phyloP scores from a whole-genome alignment of 2,888 invertebrate species.

The Xanthia icteritia region DNA sequence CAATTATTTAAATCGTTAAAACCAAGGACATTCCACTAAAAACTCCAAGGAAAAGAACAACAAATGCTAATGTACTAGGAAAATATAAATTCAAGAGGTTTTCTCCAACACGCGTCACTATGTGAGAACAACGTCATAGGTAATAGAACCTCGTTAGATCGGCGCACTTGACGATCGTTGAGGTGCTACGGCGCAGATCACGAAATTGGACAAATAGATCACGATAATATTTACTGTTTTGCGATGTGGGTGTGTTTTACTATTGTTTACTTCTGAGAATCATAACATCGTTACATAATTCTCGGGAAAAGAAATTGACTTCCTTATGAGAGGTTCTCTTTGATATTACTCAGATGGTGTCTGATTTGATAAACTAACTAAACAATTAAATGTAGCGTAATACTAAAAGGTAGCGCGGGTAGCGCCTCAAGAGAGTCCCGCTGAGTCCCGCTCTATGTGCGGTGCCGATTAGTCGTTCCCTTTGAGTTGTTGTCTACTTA shows the following conservation, averaged over 20 bases:
- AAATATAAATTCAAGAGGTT: conserved; percentile 36
- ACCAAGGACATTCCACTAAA: conserved; percentile 13
- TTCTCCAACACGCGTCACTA: conserved; percentile 23
- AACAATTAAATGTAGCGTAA: neutral
- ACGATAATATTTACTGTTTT: conserved; percentile 51
- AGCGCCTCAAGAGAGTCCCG: too few relatives aligned
- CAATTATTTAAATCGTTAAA: conserved; percentile 13
- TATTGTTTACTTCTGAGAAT: conserved; percentile 30
- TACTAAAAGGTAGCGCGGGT: too few relatives aligned
- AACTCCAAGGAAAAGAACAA: conserved; percentile 28
- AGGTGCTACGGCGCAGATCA: conserved; percentile 38
- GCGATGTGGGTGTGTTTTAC: conserved; percentile 46
- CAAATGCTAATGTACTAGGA: conserved; percentile 41
- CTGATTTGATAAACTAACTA: neutral
- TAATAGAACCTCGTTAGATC: conserved; percentile 27
- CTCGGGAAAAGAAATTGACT: neutral
- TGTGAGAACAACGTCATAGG: conserved; percentile 38
- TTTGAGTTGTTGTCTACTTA: too few relatives aligned
- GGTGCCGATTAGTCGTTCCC: too few relatives aligned
- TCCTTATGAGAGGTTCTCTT: neutral
- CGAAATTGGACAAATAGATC: conserved; percentile 43
- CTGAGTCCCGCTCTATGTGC: too few relatives aligned
- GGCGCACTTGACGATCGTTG: conserved; percentile 10
- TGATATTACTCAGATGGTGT: neutral
- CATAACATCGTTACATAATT: conserved; percentile 30